Conservation (phyloP, 1,140 invertebrate genomes). For the Drosophila navojoa region DNA sequence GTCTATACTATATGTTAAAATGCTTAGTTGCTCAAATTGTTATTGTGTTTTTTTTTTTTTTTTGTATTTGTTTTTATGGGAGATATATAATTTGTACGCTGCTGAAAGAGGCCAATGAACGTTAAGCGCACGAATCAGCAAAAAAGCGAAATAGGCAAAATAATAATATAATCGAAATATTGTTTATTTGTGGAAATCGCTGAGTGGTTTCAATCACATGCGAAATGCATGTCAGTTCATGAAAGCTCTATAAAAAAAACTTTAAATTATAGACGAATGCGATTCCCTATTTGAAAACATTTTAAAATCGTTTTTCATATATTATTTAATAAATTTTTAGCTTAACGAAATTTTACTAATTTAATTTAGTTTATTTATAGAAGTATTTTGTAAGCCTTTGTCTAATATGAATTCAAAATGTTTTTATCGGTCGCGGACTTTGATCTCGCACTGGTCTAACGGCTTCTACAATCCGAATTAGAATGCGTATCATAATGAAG, state of each 20-base stretch:
- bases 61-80: constrained; percentile 58
- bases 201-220: constrained; percentile 67
- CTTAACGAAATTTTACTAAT: no score
- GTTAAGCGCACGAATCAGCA: constrained; percentile 71
- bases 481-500: no score
- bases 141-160: constrained; percentile 44
- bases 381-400: no score
- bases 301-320: no score
- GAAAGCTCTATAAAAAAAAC: not conserved
- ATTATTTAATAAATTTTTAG: no score
- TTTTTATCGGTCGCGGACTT: no score
- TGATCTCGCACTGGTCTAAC: no score
- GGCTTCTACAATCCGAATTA: no score
- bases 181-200: constrained; percentile 69
- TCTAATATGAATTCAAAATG: no score
- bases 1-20: constrained; percentile 45
- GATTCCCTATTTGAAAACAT: not conserved
- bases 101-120: constrained; percentile 67
- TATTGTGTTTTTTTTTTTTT: constrained; percentile 38
- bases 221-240: constrained; percentile 53
- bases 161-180: constrained; percentile 17
- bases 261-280: not conserved
- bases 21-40: constrained; percentile 68
- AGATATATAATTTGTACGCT: constrained; percentile 44
- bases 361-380: no score